Conservation (phyloP, 92 coral and sea anemone genomes). For the Zoanthus sansibaricus region DNA sequence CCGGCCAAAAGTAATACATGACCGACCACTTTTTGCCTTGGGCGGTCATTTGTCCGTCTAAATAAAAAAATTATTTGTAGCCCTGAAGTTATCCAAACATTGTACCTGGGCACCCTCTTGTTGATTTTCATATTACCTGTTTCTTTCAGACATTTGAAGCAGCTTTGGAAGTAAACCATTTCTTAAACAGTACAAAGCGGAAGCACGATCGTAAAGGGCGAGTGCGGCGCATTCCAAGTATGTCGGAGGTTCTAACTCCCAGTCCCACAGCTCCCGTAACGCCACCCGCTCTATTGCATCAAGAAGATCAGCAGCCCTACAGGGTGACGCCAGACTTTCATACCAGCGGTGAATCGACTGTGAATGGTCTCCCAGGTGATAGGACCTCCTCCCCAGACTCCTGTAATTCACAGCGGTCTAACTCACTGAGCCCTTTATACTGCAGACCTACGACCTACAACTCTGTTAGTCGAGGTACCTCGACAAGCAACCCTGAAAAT, state of each 20-base stretch:
- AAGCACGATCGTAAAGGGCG: slow-evolving; percentile 98
- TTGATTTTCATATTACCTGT: neutral
- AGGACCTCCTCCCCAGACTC: slow-evolving; percentile 33
- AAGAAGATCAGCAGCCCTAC: slow-evolving; percentile 36
- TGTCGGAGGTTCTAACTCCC: slow-evolving; percentile 61
- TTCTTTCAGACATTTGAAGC: slow-evolving; percentile 30
- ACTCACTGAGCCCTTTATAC: slow-evolving; percentile 36
- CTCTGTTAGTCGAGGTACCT: slow-evolving; percentile 21
- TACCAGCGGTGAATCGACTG: slow-evolving; percentile 23
- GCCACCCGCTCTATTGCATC: slow-evolving; percentile 44
- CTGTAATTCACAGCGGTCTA: slow-evolving; percentile 10
- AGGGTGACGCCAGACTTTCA: slow-evolving; percentile 49
- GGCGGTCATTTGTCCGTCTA: too few species aligned
- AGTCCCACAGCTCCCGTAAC: slow-evolving; percentile 78
- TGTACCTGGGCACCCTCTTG: neutral
- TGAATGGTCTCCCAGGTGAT: slow-evolving; percentile 28
- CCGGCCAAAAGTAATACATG: too few species aligned
- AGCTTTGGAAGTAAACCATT: slow-evolving; percentile 36
- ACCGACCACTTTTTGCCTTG: too few species aligned
- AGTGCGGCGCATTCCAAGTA: slow-evolving; percentile 89
- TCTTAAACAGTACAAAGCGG: slow-evolving; percentile 45
- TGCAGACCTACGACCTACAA: slow-evolving; percentile 29
- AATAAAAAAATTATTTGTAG: too few species aligned
- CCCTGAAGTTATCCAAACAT: neutral
- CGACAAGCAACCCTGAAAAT: slow-evolving; percentile 26